Conservation (phyloP, 1,140 invertebrate genomes). For the Oscheius sp. region DNA sequence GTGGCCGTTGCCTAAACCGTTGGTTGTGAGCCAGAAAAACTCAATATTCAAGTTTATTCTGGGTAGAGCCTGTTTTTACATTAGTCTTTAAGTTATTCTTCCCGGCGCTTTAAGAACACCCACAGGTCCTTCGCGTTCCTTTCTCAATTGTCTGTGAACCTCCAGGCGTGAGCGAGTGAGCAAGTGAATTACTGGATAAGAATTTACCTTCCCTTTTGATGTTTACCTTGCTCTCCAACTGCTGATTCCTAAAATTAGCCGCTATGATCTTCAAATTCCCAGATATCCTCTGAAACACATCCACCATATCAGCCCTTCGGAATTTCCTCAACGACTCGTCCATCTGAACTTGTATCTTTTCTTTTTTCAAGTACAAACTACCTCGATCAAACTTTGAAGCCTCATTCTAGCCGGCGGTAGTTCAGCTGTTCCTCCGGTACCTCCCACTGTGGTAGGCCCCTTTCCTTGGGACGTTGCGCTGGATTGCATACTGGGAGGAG, state of each 20-base stretch:
- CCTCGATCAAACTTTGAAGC: conserved; percentile 22
- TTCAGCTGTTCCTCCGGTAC: conserved; percentile 44
- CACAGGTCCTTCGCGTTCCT: too few species aligned
- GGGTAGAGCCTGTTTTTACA: too few species aligned
- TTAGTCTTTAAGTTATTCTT: too few species aligned
- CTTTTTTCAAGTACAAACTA: background rate
- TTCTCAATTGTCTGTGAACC: too few species aligned
- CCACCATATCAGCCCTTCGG: conserved; percentile 8
- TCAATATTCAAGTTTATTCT: too few species aligned
- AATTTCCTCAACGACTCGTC: conserved; percentile 22
- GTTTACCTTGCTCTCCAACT: conserved; percentile 29
- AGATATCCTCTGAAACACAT: conserved; percentile 27
- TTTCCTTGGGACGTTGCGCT: too few species aligned
- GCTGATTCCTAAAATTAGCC: conserved; percentile 25
- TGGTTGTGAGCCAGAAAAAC: too few species aligned
- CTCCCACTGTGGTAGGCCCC: conserved; percentile 29
- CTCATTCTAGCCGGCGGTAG: background rate
- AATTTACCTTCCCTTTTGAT: background rate
- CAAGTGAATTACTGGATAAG: background rate
- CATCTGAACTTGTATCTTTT: background rate
- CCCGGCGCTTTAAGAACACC: too few species aligned
- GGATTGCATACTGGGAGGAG: too few species aligned
- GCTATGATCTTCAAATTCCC: conserved; percentile 24
- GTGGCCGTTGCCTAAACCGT: too few species aligned
- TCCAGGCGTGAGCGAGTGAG: too few species aligned